A percentile compares a stretch with the other conserved stretches of the same genome.
These are phyloP conservation scores for Drosophila mercatorum DNA, from an alignment of 2,888 invertebrate genomes.

Conservation along the genomic window DNA sequence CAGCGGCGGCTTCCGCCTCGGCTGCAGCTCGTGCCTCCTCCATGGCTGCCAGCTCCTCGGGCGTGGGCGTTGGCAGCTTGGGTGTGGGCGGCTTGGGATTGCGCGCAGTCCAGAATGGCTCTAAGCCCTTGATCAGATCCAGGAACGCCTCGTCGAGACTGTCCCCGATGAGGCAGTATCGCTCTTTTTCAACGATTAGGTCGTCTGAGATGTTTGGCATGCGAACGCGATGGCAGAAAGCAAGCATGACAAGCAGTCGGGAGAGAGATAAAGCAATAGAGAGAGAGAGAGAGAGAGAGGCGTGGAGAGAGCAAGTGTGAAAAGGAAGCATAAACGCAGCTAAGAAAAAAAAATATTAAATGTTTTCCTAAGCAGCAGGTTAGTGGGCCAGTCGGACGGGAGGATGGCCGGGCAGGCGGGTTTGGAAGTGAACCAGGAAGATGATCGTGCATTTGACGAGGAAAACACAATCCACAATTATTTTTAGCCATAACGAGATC, in stretches of 20 bases:
- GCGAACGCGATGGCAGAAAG: slow-evolving; percentile 44
- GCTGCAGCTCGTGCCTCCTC: slow-evolving; percentile 82
- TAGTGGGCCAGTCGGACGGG: slow-evolving; percentile 9
- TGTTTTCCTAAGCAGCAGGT: slow-evolving; percentile 23
- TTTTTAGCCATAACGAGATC: slow-evolving; percentile 63
- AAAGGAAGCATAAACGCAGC: slow-evolving; percentile 52
- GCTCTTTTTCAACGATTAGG: slow-evolving; percentile 94
- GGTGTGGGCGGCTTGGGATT: slow-evolving; percentile 85
- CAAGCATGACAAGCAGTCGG: slow-evolving; percentile 57
- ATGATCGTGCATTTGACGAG: slow-evolving; percentile 50
- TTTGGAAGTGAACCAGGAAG: slow-evolving; percentile 1
- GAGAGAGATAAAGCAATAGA: slow-evolving; percentile 32
- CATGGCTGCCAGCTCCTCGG: slow-evolving; percentile 82
- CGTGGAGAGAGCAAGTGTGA: slow-evolving; percentile 61
- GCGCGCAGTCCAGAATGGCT: slow-evolving; percentile 85
- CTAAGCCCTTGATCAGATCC: slow-evolving; percentile 89
- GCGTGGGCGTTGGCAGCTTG: slow-evolving; percentile 82
- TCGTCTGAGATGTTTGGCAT: slow-evolving; percentile 87
- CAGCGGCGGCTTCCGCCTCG: slow-evolving; percentile 76
- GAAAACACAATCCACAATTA: slow-evolving; percentile 47
- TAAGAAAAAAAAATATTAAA: slow-evolving; percentile 49
- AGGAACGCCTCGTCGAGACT: slow-evolving; percentile 97
- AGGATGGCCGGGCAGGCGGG: background rate
- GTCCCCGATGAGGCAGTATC: slow-evolving; percentile 96
- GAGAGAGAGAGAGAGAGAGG: slow-evolving; percentile 38